These are phyloP conservation scores for Eledona agricola DNA, from an alignment of 2,888 invertebrate genomes.

Conservation along the genomic window DNA sequence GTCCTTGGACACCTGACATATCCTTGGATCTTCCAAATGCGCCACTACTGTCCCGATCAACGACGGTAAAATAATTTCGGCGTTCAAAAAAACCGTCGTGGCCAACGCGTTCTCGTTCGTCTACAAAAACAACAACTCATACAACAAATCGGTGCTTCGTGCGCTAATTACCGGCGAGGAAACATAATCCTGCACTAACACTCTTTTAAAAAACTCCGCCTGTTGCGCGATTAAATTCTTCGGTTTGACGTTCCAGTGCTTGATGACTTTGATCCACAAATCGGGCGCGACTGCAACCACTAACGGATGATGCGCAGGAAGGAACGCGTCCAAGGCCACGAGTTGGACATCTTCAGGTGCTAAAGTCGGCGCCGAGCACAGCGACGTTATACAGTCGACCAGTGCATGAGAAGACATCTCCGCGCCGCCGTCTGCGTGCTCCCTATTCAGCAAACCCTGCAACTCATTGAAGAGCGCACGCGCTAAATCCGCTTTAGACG, in stretches of 20 bases:
- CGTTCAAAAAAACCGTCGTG: constrained; percentile 72
- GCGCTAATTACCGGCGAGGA: constrained; percentile 39
- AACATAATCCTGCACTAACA: constrained; percentile 68
- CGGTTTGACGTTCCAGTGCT: constrained; percentile 68
- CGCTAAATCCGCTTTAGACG: constrained; percentile 70
- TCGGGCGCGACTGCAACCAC: constrained; percentile 67
- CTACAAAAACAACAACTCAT: constrained; percentile 45
- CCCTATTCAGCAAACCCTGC: constrained; percentile 67
- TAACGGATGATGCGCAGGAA: constrained; percentile 80
- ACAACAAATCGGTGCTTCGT: neutral
- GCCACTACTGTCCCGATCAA: constrained; percentile 70
- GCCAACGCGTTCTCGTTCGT: constrained; percentile 77
- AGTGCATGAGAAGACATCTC: constrained; percentile 58
- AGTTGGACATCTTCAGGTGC: constrained; percentile 66
- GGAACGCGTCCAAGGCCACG: constrained; percentile 73
- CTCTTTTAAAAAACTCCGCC: constrained; percentile 67
- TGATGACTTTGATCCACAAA: constrained; percentile 75
- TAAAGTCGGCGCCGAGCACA: constrained; percentile 60
- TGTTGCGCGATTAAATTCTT: constrained; percentile 69
- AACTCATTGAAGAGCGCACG: constrained; percentile 73
- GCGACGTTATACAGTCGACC: constrained; percentile 59
- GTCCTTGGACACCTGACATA: constrained; percentile 78
- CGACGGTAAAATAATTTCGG: constrained; percentile 71
- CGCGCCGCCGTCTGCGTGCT: constrained; percentile 5
- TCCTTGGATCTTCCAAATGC: constrained; percentile 71